Conservation (phyloP, 2,888 invertebrate species). For the Tiliacea aurago region DNA sequence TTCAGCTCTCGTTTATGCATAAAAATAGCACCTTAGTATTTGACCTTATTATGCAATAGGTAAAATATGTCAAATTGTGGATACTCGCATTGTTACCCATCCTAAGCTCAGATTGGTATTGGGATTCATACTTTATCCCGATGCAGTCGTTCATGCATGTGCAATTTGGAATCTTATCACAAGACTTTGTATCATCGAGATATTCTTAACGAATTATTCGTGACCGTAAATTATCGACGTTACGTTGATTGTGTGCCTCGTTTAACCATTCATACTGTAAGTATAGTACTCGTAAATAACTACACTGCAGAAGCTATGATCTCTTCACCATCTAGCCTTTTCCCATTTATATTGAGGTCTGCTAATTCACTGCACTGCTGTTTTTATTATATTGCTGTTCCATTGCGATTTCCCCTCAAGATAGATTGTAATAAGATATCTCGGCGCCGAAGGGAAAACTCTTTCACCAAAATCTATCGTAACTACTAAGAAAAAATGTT, state of each 20-base stretch:
- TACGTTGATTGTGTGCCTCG: neutral
- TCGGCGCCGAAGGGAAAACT: slow-evolving; percentile 52
- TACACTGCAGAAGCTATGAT: neutral
- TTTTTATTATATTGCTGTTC: slow-evolving; percentile 45
- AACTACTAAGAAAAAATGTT: slow-evolving; percentile 43
- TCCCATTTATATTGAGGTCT: slow-evolving; percentile 13
- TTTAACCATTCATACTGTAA: neutral
- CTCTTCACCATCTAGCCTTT: slow-evolving; percentile 6
- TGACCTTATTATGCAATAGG: neutral
- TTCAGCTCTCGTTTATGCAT: neutral
- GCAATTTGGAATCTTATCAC: too few species aligned
- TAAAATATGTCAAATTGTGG: neutral
- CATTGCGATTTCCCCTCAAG: slow-evolving; percentile 53
- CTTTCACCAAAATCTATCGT: slow-evolving; percentile 57
- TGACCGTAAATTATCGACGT: neutral
- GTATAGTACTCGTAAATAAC: neutral
- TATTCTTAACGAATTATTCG: too few species aligned
- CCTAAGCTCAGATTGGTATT: too few species aligned
- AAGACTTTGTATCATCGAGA: too few species aligned
- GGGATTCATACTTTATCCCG: too few species aligned
- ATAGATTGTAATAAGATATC: slow-evolving; percentile 60
- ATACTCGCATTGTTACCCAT: too few species aligned
- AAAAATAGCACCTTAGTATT: neutral
- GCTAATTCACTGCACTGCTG: slow-evolving; percentile 45
- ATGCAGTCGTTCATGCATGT: too few species aligned